Evolutionary conservation across 2,888 invertebrate species (phyloP).

Genomic region (Iselma pallidipennis): DNA sequence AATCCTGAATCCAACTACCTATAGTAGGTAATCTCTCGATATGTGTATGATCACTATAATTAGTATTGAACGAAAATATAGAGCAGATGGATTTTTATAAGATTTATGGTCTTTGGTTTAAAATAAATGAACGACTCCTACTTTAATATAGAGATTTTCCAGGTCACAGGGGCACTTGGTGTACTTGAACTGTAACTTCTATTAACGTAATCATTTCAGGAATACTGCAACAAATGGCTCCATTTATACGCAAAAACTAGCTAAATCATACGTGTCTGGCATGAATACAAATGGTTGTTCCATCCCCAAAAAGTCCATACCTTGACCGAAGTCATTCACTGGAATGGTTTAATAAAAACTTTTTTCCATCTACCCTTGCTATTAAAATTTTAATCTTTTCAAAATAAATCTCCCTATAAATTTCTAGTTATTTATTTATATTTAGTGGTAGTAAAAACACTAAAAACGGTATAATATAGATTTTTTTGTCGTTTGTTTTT

Average conservation of each 20-base stretch:
- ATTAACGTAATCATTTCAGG: conserved; percentile 8
- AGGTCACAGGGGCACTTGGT: not conserved
- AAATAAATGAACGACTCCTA: not conserved
- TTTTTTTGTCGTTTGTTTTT: not conserved
- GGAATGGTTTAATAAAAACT: too few relatives aligned
- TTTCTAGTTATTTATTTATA: too few relatives aligned
- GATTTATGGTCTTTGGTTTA: not conserved
- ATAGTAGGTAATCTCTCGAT: too few relatives aligned
- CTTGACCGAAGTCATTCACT: too few relatives aligned
- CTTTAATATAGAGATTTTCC: not conserved
- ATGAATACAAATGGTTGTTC: conserved; percentile 28
- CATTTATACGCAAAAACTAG: conserved; percentile 24
- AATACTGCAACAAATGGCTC: conserved; percentile 15
- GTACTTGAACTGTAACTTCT: conserved; percentile 12
- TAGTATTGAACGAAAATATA: too few relatives aligned
- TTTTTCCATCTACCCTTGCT: not conserved
- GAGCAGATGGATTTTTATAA: not conserved
- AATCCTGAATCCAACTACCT: too few relatives aligned
- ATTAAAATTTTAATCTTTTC: too few relatives aligned
- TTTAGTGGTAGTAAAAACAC: too few relatives aligned
- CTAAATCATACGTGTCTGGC: conserved; percentile 23
- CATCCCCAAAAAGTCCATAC: too few relatives aligned
- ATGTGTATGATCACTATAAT: too few relatives aligned
- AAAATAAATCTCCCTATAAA: too few relatives aligned
- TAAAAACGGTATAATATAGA: too few relatives aligned